Percentiles rank a stretch among this genome's conserved stretches.
These are phyloP conservation scores for Rhinophrynus dorsalis DNA, from an alignment of 2,797 vertebrate genomes.

Conservation along the genomic window DNA sequence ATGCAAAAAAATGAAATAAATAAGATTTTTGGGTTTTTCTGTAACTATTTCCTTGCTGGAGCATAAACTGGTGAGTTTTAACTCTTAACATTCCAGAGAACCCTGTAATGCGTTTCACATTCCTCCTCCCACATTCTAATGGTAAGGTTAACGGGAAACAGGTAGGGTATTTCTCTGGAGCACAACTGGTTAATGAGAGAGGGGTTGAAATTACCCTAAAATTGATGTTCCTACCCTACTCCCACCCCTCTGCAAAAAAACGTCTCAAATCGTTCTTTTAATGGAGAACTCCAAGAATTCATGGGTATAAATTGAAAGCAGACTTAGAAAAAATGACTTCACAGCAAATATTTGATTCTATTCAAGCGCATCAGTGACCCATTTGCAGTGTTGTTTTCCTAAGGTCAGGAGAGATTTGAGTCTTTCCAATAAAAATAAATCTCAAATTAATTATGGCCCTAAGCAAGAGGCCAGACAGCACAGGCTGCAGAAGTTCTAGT, in stretches of 20 bases:
- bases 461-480: conserved; percentile 92
- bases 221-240: background rate
- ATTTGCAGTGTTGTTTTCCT: conserved; percentile 93
- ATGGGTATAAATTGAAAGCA: conserved; percentile 81
- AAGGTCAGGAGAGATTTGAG: conserved; percentile 92
- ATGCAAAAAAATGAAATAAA: too few relatives aligned
- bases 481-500: conserved; percentile 81
- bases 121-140: too few relatives aligned
- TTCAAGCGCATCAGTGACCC: conserved; percentile 88
- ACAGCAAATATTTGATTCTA: conserved; percentile 81
- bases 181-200: background rate
- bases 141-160: too few relatives aligned
- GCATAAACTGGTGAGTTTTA: too few relatives aligned
- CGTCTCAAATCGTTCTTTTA: conserved; percentile 65
- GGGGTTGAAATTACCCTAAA: background rate
- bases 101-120: too few relatives aligned
- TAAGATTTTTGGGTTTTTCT: too few relatives aligned
- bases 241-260: conserved; percentile 21
- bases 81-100: too few relatives aligned
- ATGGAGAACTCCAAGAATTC: conserved; percentile 63
- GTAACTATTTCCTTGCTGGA: too few relatives aligned
- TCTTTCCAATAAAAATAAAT: conserved; percentile 99
- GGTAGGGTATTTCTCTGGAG: too few relatives aligned
- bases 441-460: conserved; percentile 98
- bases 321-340: conserved; percentile 81